Evolutionary conservation across 1,140 invertebrate genomes (phyloP).

Genomic region (Cydia splendana): DNA sequence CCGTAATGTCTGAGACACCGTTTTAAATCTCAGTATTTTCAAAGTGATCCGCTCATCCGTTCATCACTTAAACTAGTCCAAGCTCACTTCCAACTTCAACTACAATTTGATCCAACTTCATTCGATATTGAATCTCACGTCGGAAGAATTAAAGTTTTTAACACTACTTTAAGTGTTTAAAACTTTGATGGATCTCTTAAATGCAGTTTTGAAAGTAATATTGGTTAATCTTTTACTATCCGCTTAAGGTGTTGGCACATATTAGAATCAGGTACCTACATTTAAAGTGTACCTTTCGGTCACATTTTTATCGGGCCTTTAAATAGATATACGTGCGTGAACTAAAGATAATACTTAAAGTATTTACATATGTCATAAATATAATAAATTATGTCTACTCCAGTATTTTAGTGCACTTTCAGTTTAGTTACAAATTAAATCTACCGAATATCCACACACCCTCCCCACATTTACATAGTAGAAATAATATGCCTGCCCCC

Average conservation of each 20-base stretch:
- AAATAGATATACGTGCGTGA: too few relatives aligned
- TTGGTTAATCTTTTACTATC: neutral
- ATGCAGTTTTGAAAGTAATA: neutral
- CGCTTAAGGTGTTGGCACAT: neutral
- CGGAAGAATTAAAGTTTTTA: neutral
- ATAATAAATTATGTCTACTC: too few relatives aligned
- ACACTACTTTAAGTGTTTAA: neutral
- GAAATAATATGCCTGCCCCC: neutral
- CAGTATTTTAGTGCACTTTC: too few relatives aligned
- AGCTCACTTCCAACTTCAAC: neutral
- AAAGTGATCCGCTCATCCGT: neutral
- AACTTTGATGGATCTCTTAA: neutral
- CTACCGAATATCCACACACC: neutral
- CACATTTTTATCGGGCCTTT: too few relatives aligned
- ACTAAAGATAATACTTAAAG: too few relatives aligned
- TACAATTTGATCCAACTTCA: neutral
- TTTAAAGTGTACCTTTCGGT: too few relatives aligned
- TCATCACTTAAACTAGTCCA: slow-evolving; percentile 7
- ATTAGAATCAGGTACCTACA: too few relatives aligned
- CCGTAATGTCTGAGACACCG: neutral
- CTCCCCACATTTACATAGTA: neutral
- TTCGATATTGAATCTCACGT: neutral
- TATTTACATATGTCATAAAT: too few relatives aligned
- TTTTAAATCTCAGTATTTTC: slow-evolving; percentile 1
- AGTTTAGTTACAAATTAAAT: neutral